Base-by-base conservation (phyloP, 2,797 vertebrate species). In the Ctenopoma multispine region DNA sequence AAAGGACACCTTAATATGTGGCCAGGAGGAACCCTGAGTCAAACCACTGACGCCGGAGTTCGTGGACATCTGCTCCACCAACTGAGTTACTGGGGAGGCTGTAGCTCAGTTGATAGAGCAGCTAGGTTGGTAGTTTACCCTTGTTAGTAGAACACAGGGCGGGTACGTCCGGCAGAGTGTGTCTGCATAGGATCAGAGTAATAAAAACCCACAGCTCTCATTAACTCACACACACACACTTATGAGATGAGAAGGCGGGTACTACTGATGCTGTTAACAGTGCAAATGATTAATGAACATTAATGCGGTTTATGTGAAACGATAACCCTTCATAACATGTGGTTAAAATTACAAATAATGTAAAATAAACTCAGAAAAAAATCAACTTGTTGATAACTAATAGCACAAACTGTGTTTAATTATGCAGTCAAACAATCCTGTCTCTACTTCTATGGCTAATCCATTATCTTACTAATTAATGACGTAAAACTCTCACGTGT, bases 101-200 rank as follows among this genome's bases (percentile, higher is more conserved):
- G 29, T 31, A 6, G 6, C 1, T 31, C 29, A 31, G 29, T 31
- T 31, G 29, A 6, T 34, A 34, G 31, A 10, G 1, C 31, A 34
- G 31, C 31, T 9, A 10, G 31, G 31, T 34, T 34, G 31, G 31
- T 82, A 80, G 81, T 86, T 72, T 84, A 74, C 51, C n/a, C 87
- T 79, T 72, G 72, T 90, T 88, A 90, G 65, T 41, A 41, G 43
- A 83, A 81, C 60, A 61, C 67, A 80, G 72, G 81, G 67, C 83
- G 79, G 84, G 77, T 87, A 68, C 10, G 47, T 72, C 69, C 81
- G 77, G 65, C 72, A 80, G 75, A 66, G 63, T 63, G 53, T 62
- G 79, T 77, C 88, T 89, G 89, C 63, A 66, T 44, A 66, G 72
- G 62, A 82, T 84, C 78, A 86, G 46, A 72, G 56, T 69, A 74